Evolutionary conservation across 2,888 invertebrate species (phyloP).

Genomic region (Coelinius sp.): DNA sequence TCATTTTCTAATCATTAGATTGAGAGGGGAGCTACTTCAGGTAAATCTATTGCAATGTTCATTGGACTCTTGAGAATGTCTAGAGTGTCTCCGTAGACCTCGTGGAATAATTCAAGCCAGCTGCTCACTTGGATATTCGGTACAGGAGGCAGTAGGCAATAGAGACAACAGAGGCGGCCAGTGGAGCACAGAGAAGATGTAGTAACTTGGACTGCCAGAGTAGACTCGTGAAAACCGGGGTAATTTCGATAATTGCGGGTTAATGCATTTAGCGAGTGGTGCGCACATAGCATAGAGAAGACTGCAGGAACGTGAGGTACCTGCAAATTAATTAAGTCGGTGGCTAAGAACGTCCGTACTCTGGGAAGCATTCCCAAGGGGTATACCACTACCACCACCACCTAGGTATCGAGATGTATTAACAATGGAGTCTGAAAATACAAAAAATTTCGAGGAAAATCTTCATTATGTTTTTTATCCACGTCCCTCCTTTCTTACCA

Average conservation of each 20-base stretch:
- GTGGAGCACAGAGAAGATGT: not conserved
- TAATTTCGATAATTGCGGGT: conserved; percentile 65
- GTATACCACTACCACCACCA: not conserved
- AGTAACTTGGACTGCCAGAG: conserved; percentile 34
- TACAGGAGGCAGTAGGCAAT: conserved; percentile 34
- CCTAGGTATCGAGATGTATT: conserved; percentile 2
- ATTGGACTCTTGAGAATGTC: not conserved
- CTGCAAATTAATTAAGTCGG: conserved; percentile 60
- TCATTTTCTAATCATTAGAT: not conserved
- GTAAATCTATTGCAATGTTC: not conserved
- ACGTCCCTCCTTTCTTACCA: not conserved
- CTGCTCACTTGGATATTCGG: conserved; percentile 22
- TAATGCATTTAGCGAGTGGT: conserved; percentile 60
- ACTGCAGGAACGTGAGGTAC: conserved; percentile 56
- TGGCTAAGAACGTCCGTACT: conserved; percentile 25
- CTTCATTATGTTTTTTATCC: not conserved
- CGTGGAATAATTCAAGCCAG: conserved; percentile 24
- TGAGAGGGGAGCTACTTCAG: not conserved
- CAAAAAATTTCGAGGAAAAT: not conserved
- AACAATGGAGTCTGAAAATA: not conserved
- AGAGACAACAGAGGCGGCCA: conserved; percentile 33
- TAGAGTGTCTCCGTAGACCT: not conserved
- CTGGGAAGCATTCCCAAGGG: conserved; percentile 1
- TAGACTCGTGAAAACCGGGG: conserved; percentile 46
- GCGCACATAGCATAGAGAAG: conserved; percentile 54